Evolutionary conservation across 64 coral and sea anemone species (phyloP), one percentile per base, ranked within the genome.

Genomic region (Dendrophyllia cribrosa): DNA sequence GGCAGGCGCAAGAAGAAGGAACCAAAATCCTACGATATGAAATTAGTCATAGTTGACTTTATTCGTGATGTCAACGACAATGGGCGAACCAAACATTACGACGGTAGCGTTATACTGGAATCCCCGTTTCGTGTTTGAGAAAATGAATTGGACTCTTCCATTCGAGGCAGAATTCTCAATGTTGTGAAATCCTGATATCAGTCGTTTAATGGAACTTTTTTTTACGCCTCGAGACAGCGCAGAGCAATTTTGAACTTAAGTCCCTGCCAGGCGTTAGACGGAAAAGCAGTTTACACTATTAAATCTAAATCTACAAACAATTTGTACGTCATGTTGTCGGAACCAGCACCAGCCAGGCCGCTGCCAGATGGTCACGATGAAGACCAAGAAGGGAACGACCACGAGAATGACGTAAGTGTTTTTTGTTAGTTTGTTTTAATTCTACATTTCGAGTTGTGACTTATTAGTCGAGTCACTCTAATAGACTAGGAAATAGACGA

Each of bases 221-320:
- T 63, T 22, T 77, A 89, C 44, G 87, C 87, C 17, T 77, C 87
- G 23, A 89, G 87, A 65, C 73, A 50, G 19, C 58, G 87, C 34
- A 89, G 73, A n/a, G 47, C 74, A 45, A 49, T 76, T 64, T 62
- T 89, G 2, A 77, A 47, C 13, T 78, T 89, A 14, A 89, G 71
- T 76, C 87, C 72, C 14, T 51, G 72, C 59, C 87, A 89, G 64
- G 45, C 52, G 14, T 49, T 89, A 22, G 59, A 76, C 44, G 87
- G 87, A 7, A 89, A 89, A 64, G 87, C 73, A 9, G 23, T 89
- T 3, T 11, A 68, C 44, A 89, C 72, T 0, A 16, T 89, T 14
- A 89, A 76, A 51, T 45, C 87, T 13, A 89, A 89, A 10, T 77
- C 86, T 1, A 88, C 86, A 1, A 89, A 89, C 44, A 89, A 67